Percentiles rank a stretch among this genome's conserved stretches.
These are phyloP conservation scores for Pygmarrhopalites habei DNA, from an alignment of 1,140 invertebrate species.

Conservation along the genomic window DNA sequence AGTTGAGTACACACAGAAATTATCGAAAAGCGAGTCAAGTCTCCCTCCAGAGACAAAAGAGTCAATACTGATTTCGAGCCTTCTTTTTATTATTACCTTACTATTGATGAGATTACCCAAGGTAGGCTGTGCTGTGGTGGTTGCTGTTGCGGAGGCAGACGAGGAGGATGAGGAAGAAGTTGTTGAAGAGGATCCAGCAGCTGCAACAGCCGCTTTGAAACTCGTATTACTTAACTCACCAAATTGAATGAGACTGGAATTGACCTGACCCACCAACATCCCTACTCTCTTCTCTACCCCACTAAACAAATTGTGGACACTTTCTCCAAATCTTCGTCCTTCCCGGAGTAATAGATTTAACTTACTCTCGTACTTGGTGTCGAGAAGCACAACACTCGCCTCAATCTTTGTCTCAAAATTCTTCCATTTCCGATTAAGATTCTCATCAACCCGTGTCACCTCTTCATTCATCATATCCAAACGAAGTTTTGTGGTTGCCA, in stretches of 20 bases:
- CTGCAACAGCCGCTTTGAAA: background rate
- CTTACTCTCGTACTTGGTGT: constrained; percentile 30
- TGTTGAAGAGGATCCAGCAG: background rate
- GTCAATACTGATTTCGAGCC: background rate
- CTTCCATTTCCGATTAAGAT: constrained; percentile 34
- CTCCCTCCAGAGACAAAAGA: too few relatives aligned
- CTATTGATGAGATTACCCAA: background rate
- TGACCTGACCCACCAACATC: background rate
- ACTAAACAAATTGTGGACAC: background rate
- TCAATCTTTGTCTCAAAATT: constrained; percentile 32
- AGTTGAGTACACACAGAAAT: too few relatives aligned
- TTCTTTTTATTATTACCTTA: background rate
- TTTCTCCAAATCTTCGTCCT: constrained; percentile 28
- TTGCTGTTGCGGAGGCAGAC: background rate
- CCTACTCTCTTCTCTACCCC: constrained; percentile 9
- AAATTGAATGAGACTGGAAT: background rate
- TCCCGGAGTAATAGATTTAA: constrained; percentile 31
- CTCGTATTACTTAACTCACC: background rate
- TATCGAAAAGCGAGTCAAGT: too few relatives aligned
- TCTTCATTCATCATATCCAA: constrained; percentile 31
- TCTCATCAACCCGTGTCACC: constrained; percentile 31
- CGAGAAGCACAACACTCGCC: background rate
- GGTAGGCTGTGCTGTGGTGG: background rate
- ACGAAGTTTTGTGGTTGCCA: constrained; percentile 21
- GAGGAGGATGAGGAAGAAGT: background rate